These are phyloP conservation scores for Cyclura pinguis DNA, from an alignment of 2,797 vertebrate species.

Conservation along the genomic window DNA sequence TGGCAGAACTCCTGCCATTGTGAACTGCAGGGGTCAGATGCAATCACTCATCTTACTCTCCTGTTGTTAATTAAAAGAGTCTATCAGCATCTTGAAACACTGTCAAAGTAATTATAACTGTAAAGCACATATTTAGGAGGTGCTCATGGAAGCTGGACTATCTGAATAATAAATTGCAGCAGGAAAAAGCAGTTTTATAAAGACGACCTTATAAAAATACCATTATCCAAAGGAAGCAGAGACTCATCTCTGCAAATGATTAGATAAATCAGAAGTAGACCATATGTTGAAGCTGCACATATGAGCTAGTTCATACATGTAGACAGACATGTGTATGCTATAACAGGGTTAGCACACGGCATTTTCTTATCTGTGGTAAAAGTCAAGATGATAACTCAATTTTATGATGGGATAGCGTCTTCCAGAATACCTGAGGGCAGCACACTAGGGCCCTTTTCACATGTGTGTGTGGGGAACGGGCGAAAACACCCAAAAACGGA, in stretches of 20 bases:
- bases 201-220: slow-evolving; percentile 15
- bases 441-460: no score
- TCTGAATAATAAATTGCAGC: slow-evolving; percentile 37
- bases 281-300: not conserved
- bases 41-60: slow-evolving; percentile 48
- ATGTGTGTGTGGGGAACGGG: no score
- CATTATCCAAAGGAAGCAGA: not conserved
- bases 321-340: not conserved
- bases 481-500: no score
- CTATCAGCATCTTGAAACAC: slow-evolving; percentile 49
- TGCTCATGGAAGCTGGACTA: slow-evolving; percentile 33
- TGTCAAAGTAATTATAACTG: slow-evolving; percentile 29
- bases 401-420: no score
- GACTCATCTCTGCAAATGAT: not conserved
- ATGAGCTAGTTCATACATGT: not conserved
- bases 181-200: not conserved
- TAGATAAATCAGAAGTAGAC: not conserved
- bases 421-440: no score
- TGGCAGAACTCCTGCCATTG: slow-evolving; percentile 34
- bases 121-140: slow-evolving; percentile 33
- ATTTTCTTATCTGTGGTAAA: no score
- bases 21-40: slow-evolving; percentile 48
- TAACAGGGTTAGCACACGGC: no score
- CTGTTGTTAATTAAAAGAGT: slow-evolving; percentile 53
- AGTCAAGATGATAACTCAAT: no score